These are phyloP conservation scores for Bombus soroeensis DNA, from an alignment of 1,140 invertebrate genomes.

Conservation along the genomic window DNA sequence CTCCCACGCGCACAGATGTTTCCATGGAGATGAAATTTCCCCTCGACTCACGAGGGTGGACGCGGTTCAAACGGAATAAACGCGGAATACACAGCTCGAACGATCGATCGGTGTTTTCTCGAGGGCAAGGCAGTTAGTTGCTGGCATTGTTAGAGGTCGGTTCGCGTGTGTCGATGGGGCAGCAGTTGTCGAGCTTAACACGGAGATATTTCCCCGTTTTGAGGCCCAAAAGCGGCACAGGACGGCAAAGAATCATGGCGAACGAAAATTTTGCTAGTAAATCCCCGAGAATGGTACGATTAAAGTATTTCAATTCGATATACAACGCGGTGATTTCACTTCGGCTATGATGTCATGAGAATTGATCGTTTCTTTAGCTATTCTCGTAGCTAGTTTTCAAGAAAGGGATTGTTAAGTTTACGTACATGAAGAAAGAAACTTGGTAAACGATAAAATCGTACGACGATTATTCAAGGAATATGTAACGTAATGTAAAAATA, in stretches of 20 bases:
- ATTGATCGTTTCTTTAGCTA: slow-evolving; percentile 2
- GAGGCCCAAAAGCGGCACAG: slow-evolving; percentile 13
- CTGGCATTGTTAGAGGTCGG: slow-evolving; percentile 41
- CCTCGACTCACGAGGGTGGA: slow-evolving; percentile 42
- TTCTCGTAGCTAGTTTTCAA: too few relatives aligned
- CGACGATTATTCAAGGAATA: not conserved
- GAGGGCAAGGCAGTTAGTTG: slow-evolving; percentile 76
- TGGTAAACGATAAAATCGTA: too few relatives aligned
- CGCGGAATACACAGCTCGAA: slow-evolving; percentile 32
- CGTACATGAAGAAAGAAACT: too few relatives aligned
- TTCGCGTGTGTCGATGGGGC: slow-evolving; percentile 75
- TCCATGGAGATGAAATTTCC: not conserved
- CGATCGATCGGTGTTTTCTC: slow-evolving; percentile 70
- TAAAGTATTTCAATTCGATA: not conserved
- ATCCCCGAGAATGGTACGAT: slow-evolving; percentile 41
- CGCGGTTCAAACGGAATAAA: slow-evolving; percentile 21
- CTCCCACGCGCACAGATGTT: not conserved
- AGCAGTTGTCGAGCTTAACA: slow-evolving; percentile 72
- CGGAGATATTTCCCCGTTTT: slow-evolving; percentile 60
- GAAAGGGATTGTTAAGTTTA: too few relatives aligned
- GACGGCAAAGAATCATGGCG: slow-evolving; percentile 18
- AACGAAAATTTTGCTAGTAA: not conserved
- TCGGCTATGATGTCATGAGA: not conserved
- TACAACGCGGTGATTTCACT: not conserved
- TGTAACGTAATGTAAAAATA: too few relatives aligned